Base-by-base conservation (phyloP, 92 coral and sea anemone genomes). In the Epizoanthus stellaris region DNA sequence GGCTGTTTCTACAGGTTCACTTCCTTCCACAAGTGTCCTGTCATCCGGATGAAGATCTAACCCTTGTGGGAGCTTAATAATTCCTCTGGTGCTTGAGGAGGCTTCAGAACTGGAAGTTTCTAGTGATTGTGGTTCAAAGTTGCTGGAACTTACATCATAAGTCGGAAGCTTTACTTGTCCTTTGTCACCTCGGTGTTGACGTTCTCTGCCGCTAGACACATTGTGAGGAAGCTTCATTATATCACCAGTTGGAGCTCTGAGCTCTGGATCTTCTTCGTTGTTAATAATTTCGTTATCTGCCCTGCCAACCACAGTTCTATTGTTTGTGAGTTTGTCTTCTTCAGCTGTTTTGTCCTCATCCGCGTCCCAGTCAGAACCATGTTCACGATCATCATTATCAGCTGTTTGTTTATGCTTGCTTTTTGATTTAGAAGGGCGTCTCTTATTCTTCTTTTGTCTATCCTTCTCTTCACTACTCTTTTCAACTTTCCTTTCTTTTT, bases 21-120 rank as follows among this genome's bases (percentile, higher is more conserved):
- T 81, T 57, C 49, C 68, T 80, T 82, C 76, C 42, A 63, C 81
- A n/a, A 6, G 43, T 80, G 49, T 12, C 4, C 74, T 60, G 16
- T 20, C 66, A 20, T 74, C 79, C 7, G 53, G 53, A 21, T 52
- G 68, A 34, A 90, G 84, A 74, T 75, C 87, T 67, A 94, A 49
- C 3, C 95, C 94, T 67, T 94, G 83, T 0, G 98, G 98, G 13
- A 94, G 80, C 70, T 91, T 88, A 47, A 94, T 88, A 62, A 94
- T 92, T 34, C 98, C 98, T 60, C 95, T 79, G 21, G 90, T 80
- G 19, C 81, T 89, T 63, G 21, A 56, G 12, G 47, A 8, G 34
- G 52, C 53, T 14, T 82, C 60, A 52, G 38, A 25, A 25, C 16
- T 70, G 53, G 45, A 45, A 17, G 40, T 83, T 43, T 47, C 67